phyloP scores from a whole-genome alignment of 2,888 invertebrate genomes.

The Silvanus unidentatus region DNA sequence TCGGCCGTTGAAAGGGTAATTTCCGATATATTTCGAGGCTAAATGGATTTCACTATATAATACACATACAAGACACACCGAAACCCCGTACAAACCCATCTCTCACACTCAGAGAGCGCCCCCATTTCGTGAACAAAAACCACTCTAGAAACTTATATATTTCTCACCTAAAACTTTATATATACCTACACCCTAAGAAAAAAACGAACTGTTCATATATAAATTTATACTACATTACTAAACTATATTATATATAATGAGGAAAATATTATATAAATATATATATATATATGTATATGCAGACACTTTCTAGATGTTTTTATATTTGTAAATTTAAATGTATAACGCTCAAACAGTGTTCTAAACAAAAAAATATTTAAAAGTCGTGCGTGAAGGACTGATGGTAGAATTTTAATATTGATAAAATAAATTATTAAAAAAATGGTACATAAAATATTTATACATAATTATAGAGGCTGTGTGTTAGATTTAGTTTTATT shows the following conservation, averaged over 20 bases:
- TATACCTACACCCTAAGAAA: too few relatives aligned
- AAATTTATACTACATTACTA: too few relatives aligned
- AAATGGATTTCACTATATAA: conserved; percentile 25
- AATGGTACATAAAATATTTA: conserved; percentile 32
- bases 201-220: conserved; percentile 11
- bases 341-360: conserved; percentile 38
- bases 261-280: too few relatives aligned
- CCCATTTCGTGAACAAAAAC: too few relatives aligned
- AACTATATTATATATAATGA: too few relatives aligned
- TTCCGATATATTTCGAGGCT: conserved; percentile 16
- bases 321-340: conserved; percentile 40
- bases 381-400: conserved; percentile 26
- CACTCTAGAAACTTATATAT: too few relatives aligned
- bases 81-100: conserved; percentile 7
- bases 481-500: conserved; percentile 44
- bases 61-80: background rate
- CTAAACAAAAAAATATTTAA: background rate
- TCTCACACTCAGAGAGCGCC: background rate
- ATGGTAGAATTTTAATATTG: conserved; percentile 25
- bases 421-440: conserved; percentile 16
- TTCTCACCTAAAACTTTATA: too few relatives aligned
- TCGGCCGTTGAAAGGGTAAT: conserved; percentile 22
- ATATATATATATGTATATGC: too few relatives aligned
- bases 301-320: conserved; percentile 41
- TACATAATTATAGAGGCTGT: conserved; percentile 46